Evolutionary conservation across 2,888 invertebrate genomes (phyloP), one percentile per base, ranked within the genome.

Genomic region (Megaustenia siamemsis): DNA sequence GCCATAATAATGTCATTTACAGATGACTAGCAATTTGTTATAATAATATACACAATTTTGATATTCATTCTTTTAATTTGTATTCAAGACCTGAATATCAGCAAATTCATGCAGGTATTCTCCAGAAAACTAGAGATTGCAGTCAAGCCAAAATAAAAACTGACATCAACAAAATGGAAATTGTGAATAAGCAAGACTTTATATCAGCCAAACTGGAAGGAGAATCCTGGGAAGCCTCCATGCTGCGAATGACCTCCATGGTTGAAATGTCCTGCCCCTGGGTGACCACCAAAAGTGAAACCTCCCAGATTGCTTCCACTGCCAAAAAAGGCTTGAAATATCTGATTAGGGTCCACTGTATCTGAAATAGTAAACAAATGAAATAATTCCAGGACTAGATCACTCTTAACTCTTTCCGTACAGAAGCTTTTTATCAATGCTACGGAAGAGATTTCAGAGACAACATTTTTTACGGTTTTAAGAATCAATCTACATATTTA

Each of bases 311-410:
- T 87, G 6, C 88, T 88, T 49, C 94, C 94, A 63, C 18, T 63
- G 5, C 96, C 96, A 95, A 97, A 97, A 95, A 97, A 97, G 4
- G 96, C 95, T 92, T 97, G 96, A 96, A 97, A 97, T 93, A 97
- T 96, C 93, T 96, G 96, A 93, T 96, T 96, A 12, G 97, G 97
- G 94, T 97, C 97, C 91, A 97, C 96, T 6, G 43, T 75, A 75
- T 75, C 73, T 75, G 73, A 6, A 45, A 66, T 3, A 69, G 38
- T 21, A 60, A 28, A n/a, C n/a, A n/a, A n/a, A n/a, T n/a, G n/a
- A n/a, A n/a, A n/a, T n/a, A n/a, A n/a, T n/a, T n/a, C n/a, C n/a
- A n/a, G n/a, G n/a, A n/a, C n/a, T n/a, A n/a, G n/a, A n/a, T n/a
- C n/a, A n/a, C n/a, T n/a, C n/a, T n/a, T n/a, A n/a, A n/a, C n/a